Evolutionary conservation across 37 sponge, comb jelly and placozoan species (phyloP).

Genomic region (Hexactinellida sp.): DNA sequence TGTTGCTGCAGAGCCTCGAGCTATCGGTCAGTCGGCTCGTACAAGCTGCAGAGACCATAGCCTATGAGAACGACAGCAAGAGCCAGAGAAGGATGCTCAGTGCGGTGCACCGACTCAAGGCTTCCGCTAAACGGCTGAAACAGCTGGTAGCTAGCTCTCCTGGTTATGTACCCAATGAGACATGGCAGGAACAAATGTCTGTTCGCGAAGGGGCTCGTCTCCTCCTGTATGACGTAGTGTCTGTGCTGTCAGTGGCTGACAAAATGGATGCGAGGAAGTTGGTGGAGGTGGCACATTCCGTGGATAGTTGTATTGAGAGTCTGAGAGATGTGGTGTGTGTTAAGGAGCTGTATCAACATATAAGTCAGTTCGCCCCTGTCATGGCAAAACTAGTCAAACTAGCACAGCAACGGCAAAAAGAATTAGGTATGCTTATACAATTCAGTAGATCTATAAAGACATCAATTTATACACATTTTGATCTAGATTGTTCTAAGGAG

Average conservation of each 20-base stretch:
- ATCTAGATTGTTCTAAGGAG: background rate
- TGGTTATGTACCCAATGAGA: too few species aligned
- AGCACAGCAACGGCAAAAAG: background rate
- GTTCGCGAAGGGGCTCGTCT: background rate
- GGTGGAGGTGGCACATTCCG: background rate
- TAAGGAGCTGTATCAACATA: background rate
- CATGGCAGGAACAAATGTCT: background rate
- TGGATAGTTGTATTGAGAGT: background rate
- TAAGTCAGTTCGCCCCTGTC: background rate
- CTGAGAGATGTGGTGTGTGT: background rate
- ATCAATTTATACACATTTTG: background rate
- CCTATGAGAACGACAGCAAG: background rate
- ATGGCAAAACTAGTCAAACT: background rate
- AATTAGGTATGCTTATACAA: background rate
- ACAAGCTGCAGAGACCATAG: background rate
- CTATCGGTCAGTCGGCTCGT: background rate
- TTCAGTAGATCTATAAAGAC: background rate
- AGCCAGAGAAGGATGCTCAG: background rate
- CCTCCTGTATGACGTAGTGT: background rate
- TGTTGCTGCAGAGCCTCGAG: background rate
- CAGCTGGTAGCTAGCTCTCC: background rate
- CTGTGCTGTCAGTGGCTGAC: background rate
- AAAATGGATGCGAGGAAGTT: background rate
- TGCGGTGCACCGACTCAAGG: constrained; percentile 1
- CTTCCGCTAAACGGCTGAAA: background rate